Base-by-base conservation (phyloP, 2,113 vertebrate species). In the Centrocercus urophasianus region DNA sequence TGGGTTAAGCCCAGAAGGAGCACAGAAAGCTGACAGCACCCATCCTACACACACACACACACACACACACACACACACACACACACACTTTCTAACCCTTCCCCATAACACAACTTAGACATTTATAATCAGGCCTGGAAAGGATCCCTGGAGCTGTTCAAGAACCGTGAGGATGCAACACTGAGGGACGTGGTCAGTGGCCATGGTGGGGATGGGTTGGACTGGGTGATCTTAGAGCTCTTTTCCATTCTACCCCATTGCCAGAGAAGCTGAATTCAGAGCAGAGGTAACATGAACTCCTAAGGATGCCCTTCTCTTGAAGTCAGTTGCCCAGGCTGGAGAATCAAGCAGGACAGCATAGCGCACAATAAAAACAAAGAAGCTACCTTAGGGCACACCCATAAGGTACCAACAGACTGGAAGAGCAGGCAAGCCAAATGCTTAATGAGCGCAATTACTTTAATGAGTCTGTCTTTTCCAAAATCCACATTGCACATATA, bases 401-500 rank as follows among this genome's bases (percentile, higher is more conserved):
- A 60, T 28, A 38, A 64, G 47, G 83, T 11, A 2, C 8, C 65
- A 16, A 65, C 36, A 42, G 47, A 60, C 25, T 15, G 34, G 95
- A 94, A 81, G 42, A 91, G 50, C 34, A 83, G 24, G 6, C 12
- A 6, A 50, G 48, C 12, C 52, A 85, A 79, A 70, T 14, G 16
- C 59, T 92, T 67, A 77, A 24, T 8, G 48, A 95, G 70, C 59
- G 73, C 80, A 81, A 82, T 81, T 83, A 69, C 77, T 96, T 97
- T 97, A 97, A 97, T 97, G 43, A 11, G 63, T 82, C 83, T 54
- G 30, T 84, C 70, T 66, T 91, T 83, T 91, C 82, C 69, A 86
- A 91, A 88, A 64, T 94, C 56, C 73, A 94, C 90, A 70, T 21
- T 70, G 77, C 80, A 86, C 88, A 75, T 59, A 88, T 1, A 0